phyloP scores from a whole-genome alignment of 2,888 invertebrate species.

The Pedicia rivosa region DNA sequence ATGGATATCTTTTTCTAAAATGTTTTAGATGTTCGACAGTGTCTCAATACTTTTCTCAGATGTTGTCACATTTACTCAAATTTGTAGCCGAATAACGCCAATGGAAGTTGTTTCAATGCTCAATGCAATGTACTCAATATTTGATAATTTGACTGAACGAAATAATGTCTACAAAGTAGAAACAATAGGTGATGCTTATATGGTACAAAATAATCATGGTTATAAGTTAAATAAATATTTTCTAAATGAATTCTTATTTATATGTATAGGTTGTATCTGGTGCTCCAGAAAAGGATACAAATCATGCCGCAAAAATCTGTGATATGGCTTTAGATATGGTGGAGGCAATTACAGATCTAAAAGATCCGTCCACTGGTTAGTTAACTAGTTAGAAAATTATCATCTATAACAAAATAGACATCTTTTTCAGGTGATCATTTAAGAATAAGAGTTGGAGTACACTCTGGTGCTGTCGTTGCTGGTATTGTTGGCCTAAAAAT shows the following conservation, averaged over 20 bases:
- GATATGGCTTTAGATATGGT: constrained; percentile 97
- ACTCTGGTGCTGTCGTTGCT: constrained; percentile 83
- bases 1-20: background rate
- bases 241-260: no score
- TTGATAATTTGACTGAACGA: constrained; percentile 82
- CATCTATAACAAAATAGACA: constrained; percentile 17
- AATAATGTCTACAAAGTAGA: constrained; percentile 96
- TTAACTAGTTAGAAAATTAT: no score
- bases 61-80: constrained; percentile 94
- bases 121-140: constrained; percentile 95
- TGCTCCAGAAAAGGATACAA: constrained; percentile 75
- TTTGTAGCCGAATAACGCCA: constrained; percentile 88
- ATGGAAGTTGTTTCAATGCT: constrained; percentile 97
- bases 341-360: constrained; percentile 76
- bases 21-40: constrained; percentile 75
- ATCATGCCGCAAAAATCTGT: constrained; percentile 84
- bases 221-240: no score
- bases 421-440: constrained; percentile 71
- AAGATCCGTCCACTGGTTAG: constrained; percentile 88
- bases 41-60: constrained; percentile 96
- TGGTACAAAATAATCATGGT: no score
- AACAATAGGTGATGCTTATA: constrained; percentile 96
- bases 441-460: constrained; percentile 71
- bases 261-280: constrained; percentile 94
- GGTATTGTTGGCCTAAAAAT: constrained; percentile 90